phyloP scores from a whole-genome alignment of 1,140 invertebrate species.

The Dinothrombium tinctorium region DNA sequence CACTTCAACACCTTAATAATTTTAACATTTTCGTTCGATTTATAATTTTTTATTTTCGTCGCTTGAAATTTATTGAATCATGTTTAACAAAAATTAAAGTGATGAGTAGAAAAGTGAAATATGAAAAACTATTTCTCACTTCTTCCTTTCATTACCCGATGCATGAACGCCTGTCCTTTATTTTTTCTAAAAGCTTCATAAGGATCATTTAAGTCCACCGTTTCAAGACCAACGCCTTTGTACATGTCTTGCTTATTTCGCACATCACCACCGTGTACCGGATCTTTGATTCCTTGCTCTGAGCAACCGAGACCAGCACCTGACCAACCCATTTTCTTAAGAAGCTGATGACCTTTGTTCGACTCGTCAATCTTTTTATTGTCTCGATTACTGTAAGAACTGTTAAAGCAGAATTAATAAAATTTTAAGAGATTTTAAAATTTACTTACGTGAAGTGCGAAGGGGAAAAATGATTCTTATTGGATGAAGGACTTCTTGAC shows the following conservation, averaged over 20 bases:
- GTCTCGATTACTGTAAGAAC: conserved; percentile 23
- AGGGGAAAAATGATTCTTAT: conserved; percentile 43
- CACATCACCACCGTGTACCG: conserved; percentile 71
- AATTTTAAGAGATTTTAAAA: conserved; percentile 2
- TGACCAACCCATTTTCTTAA: conserved; percentile 83
- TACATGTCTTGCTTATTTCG: conserved; percentile 72
- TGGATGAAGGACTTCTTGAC: conserved; percentile 12
- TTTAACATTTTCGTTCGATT: not conserved
- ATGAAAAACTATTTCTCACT: not conserved
- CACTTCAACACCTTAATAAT: no score
- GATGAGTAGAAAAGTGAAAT: no score
- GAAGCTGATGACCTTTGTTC: conserved; percentile 84
- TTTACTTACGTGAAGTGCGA: conserved; percentile 45
- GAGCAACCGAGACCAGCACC: conserved; percentile 65
- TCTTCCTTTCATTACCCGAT: conserved; percentile 36
- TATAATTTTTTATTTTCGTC: no score
- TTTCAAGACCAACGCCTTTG: conserved; percentile 42
- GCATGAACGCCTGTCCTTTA: conserved; percentile 85
- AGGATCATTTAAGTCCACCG: conserved; percentile 62
- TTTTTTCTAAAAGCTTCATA: conserved; percentile 92
- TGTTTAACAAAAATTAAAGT: no score
- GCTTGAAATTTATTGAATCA: not conserved
- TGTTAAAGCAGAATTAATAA: conserved; percentile 13
- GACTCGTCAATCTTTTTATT: conserved; percentile 37
- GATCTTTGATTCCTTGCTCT: conserved; percentile 81